Conservation (phyloP, 2,113 vertebrate species). For the Eretmochelys imbricata region DNA sequence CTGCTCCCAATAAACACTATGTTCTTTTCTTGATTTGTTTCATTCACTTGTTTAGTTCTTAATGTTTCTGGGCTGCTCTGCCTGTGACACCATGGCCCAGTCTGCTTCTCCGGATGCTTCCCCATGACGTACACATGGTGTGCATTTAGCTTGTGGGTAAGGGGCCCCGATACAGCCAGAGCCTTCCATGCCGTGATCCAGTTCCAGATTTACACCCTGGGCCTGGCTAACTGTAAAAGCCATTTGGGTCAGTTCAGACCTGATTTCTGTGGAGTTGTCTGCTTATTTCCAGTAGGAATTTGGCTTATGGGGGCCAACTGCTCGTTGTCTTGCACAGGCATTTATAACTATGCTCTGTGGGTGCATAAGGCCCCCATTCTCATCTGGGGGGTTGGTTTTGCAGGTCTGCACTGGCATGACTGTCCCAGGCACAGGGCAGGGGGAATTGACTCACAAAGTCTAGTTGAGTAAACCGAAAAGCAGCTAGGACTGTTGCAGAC, state of each 20-base stretch:
- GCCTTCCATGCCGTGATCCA: background rate
- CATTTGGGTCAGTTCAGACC: background rate
- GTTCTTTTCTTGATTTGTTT: background rate
- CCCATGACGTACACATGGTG: background rate
- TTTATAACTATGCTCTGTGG: background rate
- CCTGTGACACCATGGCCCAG: fast-evolving
- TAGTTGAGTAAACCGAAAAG: background rate
- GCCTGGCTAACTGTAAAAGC: background rate
- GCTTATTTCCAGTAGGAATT: background rate
- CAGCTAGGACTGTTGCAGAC: background rate
- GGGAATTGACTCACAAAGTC: background rate
- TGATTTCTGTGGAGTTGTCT: background rate
- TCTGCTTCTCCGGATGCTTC: background rate
- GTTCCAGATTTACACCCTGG: background rate
- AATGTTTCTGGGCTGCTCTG: fast-evolving
- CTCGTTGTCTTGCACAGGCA: background rate
- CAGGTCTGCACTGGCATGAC: background rate
- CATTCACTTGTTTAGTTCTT: background rate
- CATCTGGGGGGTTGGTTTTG: background rate
- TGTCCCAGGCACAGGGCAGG: background rate
- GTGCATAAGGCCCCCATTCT: background rate
- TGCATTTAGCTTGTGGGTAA: background rate
- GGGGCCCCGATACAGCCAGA: background rate
- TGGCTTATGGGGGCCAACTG: background rate
- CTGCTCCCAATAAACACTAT: slow-evolving; percentile 43